Evolutionary conservation across 2,113 vertebrate species (phyloP), one percentile per base, ranked within the genome.

Genomic region (Danionella cerebrum): DNA sequence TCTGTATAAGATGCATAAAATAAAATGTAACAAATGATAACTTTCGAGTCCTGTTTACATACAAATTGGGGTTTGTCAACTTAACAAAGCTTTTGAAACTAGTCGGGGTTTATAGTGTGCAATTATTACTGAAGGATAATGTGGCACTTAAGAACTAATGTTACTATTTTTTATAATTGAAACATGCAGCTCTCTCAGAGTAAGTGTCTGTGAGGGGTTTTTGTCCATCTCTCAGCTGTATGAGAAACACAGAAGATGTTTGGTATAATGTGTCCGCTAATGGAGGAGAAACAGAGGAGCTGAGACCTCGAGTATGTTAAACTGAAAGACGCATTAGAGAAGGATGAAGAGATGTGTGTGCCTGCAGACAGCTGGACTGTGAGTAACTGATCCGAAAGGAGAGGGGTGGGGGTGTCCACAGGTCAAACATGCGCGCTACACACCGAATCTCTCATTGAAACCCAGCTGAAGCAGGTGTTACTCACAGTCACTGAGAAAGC

Each of bases 391-490:
- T 64, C 44, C 13, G 8, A 35, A 64, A 35, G 27, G 16, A 33
- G 59, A 16, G 25, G 35, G 27, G n/a, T n/a, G 12, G 24, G 41
- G 2, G 19, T 36, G 29, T 50, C 31, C 50, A 19, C 33, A 42
- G 36, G 21, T 38, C 42, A 14, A 29, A 53, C 21, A 62, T 0
- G 4, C 64, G 36, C 62, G 5, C 13, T 47, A 60, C 67, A 58
- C 41, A 45, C 4, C 29, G 27, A 18, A 25, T 33, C 41, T 25
- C 53, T 42, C 44, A 52, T 53, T 62, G 19, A 64, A 22, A 69
- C 25, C 21, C 31, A 16, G 3, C 13, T 47, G 36, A 73, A 81
- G 77, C 79, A 81, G 77, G 81, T 80, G 83, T 75, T 73, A 65
- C 42, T 69, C 58, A 69, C 69, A 64, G 74, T 72, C 70, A 77